Base-by-base conservation (phyloP, 1,140 invertebrate genomes). In the Argopecten irradians region DNA sequence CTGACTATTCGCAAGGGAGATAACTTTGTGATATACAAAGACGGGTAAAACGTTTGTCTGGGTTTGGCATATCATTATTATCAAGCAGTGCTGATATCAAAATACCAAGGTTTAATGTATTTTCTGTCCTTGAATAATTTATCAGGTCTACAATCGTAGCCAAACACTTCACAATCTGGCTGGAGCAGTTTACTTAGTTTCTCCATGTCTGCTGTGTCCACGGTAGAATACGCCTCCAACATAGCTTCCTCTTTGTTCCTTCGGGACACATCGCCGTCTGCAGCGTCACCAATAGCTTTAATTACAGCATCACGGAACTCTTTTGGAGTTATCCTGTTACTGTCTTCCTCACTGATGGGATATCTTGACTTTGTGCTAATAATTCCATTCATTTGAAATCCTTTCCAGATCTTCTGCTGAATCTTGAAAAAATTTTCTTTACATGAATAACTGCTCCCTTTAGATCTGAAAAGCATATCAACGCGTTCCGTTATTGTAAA, bases 151-250 rank as follows among this genome's bases (percentile, higher is more conserved):
- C 89, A 89, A 32, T 90, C 85, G 83, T 90, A 90, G 13, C 89
- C 86, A 83, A 90, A 90, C 1, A 90, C 34, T 5, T 87, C 35
- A 84, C 87, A 90, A 83, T 90, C 89, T 7, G 85, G 85, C 82
- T 87, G 39, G 41, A 86, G 84, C 28, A 90, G 86, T 14, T 8
- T 2, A 36, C 84, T 41, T 8, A 90, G 41, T 36, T 32, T 39
- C 19, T 46, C 32, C 14, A 88, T 39, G 55, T 88, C 89, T 1
- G 46, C 41, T 32, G 41, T 85, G n/a, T 71, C 34, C 3, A 90
- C 82, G n/a, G 82, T 85, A 8, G 82, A 19, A 82, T 87, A 89
- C 2, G 89, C 86, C 13, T 89, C 86, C 1, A n/a, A 5, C 28
- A 89, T 41, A 82, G 84, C 86, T 19, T 89, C 83, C 19, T 84